Conservation (phyloP, 2,797 vertebrate genomes). For the Danio albolineatus region DNA sequence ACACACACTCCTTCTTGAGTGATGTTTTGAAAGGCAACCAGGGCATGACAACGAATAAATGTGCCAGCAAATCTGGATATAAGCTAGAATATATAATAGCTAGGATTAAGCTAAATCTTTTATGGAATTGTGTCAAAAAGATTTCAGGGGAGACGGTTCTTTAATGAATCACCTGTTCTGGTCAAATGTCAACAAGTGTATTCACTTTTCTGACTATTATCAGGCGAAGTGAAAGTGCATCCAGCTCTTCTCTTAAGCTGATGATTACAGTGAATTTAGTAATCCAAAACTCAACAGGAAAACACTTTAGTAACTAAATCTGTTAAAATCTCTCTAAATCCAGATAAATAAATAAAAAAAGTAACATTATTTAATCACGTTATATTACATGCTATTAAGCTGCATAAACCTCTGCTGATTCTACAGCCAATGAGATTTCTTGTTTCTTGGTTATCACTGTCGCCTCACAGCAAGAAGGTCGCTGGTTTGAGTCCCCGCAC, state of each 20-base stretch:
- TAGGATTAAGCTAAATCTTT: background rate
- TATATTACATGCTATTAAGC: too few species aligned
- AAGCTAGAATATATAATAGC: background rate
- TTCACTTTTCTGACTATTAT: background rate
- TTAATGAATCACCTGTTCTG: slow-evolving; percentile 1
- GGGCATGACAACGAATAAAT: slow-evolving; percentile 8
- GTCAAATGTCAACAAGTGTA: slow-evolving; percentile 9
- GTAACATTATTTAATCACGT: too few species aligned
- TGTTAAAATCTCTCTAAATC: background rate
- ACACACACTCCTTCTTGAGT: background rate
- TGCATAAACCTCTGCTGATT: too few species aligned
- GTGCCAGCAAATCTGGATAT: background rate
- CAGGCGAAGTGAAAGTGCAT: background rate
- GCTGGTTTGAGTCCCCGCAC: too few species aligned
- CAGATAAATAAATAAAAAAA: too few species aligned
- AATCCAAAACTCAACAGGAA: background rate
- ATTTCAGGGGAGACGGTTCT: background rate
- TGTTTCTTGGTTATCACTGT: too few species aligned
- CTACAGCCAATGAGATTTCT: too few species aligned
- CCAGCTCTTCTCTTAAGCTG: too few species aligned
- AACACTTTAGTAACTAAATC: background rate
- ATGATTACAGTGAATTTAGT: background rate
- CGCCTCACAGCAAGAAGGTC: too few species aligned
- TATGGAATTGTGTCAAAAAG: background rate
- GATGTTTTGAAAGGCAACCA: slow-evolving; percentile 1